Base-by-base conservation (phyloP, 2,888 invertebrate species). In the Spicauda simplicius region DNA sequence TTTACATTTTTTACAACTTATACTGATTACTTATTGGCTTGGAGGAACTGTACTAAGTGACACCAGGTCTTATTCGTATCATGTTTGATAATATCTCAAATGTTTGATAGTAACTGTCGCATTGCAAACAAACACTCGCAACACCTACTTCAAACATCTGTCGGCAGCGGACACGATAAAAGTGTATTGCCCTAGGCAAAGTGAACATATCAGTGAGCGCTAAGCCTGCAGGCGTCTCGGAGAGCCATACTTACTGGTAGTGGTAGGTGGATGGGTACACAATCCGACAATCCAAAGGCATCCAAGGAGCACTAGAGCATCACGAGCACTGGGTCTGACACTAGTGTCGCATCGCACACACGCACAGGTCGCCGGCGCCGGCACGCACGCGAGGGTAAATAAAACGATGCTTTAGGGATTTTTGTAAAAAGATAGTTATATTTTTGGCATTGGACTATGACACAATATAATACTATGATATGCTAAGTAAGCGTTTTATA, bases 381-480 rank as follows among this genome's bases (percentile, higher is more conserved):
- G 55, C 30, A 69, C 73, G 64, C 80, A 76, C 74, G 72, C 76
- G 78, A 80, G 84, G 82, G 78, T 81, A 91, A 92, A 92, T 92
- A 90, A 92, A 92, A 92, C 91, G 81, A 91, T 84, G 79, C 76
- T 76, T 82, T 89, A 86, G 83, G 90, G 90, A 91, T 93, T 93
- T 93, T 91, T 91, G 90, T 92, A 93, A 92, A 93, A 93, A 93
- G 93, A 93, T 93, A 93, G 91, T 93, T 93, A 93, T 93, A 92
- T 92, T 93, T 92, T 93, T 93, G 93, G 93, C 93, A 92, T 93
- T 92, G 91, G 93, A 93, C 93, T 93, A 93, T 93, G 93, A 93
- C 93, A 92, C 93, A 92, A 93, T 93, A 93, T 92, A 92, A 93
- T 93, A 93, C 93, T 92, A 93, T 93, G 93, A 93, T 93, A 93